Evolutionary conservation across 2,888 invertebrate genomes (phyloP), one percentile per base, ranked within the genome.

Genomic region (Seira sanloemensis): DNA sequence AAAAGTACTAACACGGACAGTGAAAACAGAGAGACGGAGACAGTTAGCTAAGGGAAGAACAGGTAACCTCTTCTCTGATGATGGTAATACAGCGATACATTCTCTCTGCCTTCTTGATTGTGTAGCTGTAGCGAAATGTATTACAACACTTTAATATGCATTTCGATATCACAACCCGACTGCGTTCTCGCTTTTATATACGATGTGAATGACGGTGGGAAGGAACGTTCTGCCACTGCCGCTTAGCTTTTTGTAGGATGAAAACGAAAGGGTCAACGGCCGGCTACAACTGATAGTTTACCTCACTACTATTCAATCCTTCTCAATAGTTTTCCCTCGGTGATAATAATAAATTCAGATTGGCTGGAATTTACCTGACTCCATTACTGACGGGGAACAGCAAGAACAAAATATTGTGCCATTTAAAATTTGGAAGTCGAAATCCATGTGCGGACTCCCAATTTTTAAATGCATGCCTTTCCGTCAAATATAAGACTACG

Each of bases 191-290:
- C 54, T 7, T 67, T 24, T 23, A 37, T 12, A 37, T 37, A 37
- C 37, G n/a, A n/a, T n/a, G n/a, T n/a, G n/a, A n/a, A 12, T 67
- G 67, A 50, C 50, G 67, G 67, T 76, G 65, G 74, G 65, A 74
- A 27, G 67, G 25, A 37, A 37, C 37, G 37, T 37, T 37, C 12
- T 37, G 37, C 37, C 37, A 12, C 37, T 37, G 37, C 37, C n/a
- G n/a, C n/a, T n/a, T n/a, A n/a, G n/a, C n/a, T n/a, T 37, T 37
- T 74, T 46, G 73, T 73, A 27, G 58, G 74, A 65, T 74, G 74
- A 74, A 74, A 74, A 74, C 65, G 76, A 76, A 76, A 76, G 76
- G 76, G 76, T 76, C 76, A 76, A 76, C 50, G 76, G 76, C 76
- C 76, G 76, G 76, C 67, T 76, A 76, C 76, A 66, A 66, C 58